Conservation (phyloP, 2,888 invertebrate genomes). For the Clepsis dumicolana region DNA sequence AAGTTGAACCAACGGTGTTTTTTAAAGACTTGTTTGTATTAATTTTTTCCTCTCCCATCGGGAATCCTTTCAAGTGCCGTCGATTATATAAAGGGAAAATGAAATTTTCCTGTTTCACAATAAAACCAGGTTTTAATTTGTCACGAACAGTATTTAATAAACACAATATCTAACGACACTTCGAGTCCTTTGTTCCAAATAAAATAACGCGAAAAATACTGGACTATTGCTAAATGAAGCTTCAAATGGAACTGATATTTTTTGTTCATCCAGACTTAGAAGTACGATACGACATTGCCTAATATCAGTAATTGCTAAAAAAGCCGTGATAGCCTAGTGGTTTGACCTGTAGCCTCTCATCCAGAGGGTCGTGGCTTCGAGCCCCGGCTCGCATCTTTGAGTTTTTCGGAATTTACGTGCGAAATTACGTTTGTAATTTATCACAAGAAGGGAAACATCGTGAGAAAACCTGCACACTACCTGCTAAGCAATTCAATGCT, state of each 20-base stretch:
- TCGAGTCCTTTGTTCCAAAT: neutral
- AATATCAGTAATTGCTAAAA: too few relatives aligned
- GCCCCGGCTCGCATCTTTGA: too few relatives aligned
- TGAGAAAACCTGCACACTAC: too few relatives aligned
- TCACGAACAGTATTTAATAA: slow-evolving; percentile 8
- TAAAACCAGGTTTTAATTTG: slow-evolving; percentile 20
- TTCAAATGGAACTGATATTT: neutral
- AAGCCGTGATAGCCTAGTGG: too few relatives aligned
- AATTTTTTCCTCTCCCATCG: slow-evolving; percentile 5
- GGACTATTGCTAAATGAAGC: neutral
- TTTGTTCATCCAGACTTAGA: too few relatives aligned
- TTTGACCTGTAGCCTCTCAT: too few relatives aligned
- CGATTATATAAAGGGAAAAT: slow-evolving; percentile 16
- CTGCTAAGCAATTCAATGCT: too few relatives aligned
- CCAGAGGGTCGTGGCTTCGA: too few relatives aligned
- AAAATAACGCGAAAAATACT: neutral
- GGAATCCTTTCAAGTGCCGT: slow-evolving; percentile 34
- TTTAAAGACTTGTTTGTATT: slow-evolving; percentile 20
- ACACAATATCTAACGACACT: slow-evolving; percentile 13
- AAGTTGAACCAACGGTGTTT: slow-evolving; percentile 5
- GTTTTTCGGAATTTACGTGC: too few relatives aligned
- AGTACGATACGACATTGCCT: too few relatives aligned
- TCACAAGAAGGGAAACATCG: too few relatives aligned
- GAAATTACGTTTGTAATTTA: too few relatives aligned
- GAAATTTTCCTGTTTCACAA: slow-evolving; percentile 17